These are phyloP conservation scores for Tenthredo livida DNA, from an alignment of 2,888 invertebrate species.

Conservation along the genomic window DNA sequence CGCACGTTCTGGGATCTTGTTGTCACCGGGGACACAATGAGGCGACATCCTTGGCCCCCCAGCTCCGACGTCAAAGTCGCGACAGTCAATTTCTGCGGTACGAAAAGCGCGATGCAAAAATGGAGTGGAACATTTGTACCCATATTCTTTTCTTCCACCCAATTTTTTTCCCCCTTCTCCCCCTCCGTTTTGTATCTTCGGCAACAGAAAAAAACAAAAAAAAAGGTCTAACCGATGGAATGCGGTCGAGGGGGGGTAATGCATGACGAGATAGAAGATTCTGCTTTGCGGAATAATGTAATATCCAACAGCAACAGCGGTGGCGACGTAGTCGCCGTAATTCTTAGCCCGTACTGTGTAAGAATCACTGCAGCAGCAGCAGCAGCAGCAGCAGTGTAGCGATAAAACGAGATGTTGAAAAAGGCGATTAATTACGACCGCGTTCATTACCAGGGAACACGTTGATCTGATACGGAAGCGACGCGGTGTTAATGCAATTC, in stretches of 20 bases:
- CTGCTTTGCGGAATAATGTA: background rate
- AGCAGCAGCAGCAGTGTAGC: conserved; percentile 11
- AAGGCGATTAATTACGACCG: conserved; percentile 48
- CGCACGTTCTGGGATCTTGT: conserved; percentile 41
- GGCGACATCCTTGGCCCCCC: background rate
- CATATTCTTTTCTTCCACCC: background rate
- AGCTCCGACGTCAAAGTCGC: background rate
- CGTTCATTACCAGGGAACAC: conserved; percentile 50
- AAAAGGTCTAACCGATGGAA: background rate
- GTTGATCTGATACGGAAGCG: conserved; percentile 54
- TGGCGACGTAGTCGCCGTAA: conserved; percentile 13
- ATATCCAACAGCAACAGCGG: background rate
- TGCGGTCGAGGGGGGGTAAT: background rate
- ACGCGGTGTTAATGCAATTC: conserved; percentile 54
- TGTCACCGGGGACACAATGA: conserved; percentile 40
- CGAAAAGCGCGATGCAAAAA: background rate
- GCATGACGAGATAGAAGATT: background rate
- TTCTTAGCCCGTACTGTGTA: conserved; percentile 23
- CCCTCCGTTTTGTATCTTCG: too few species aligned
- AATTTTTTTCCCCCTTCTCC: too few species aligned
- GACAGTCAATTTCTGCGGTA: conserved; percentile 34
- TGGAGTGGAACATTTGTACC: background rate
- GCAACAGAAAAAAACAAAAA: background rate
- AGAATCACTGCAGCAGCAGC: conserved; percentile 15
- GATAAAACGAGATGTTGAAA: conserved; percentile 16